Conservation (phyloP, 2,888 invertebrate genomes). For the Leucania comma region DNA sequence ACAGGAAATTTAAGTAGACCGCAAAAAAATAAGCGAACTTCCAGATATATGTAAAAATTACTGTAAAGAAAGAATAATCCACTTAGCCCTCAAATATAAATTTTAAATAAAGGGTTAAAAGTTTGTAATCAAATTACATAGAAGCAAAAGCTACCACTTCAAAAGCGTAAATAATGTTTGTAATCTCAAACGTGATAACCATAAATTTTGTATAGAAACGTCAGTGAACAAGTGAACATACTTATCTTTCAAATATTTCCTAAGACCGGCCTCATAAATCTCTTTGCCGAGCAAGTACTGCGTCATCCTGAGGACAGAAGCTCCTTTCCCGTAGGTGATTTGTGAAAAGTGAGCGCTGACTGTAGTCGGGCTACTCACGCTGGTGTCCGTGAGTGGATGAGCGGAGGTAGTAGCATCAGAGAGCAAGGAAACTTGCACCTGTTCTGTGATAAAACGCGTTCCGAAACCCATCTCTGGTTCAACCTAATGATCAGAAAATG, state of each 20-base stretch:
- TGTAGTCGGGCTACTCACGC: conserved; percentile 90
- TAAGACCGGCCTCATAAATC: conserved; percentile 89
- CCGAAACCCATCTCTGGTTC: conserved; percentile 78
- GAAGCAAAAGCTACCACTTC: background rate
- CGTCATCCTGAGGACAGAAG: conserved; percentile 92
- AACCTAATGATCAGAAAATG: conserved; percentile 70
- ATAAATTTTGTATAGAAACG: background rate
- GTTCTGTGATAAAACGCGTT: conserved; percentile 92
- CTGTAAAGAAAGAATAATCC: no score
- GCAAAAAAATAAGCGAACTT: no score
- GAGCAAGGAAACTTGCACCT: conserved; percentile 91
- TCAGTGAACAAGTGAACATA: background rate
- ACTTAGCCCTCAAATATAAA: no score
- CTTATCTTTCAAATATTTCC: conserved; percentile 83
- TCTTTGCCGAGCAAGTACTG: conserved; percentile 90
- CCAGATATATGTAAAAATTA: no score
- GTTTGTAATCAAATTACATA: background rate
- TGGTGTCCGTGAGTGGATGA: conserved; percentile 90
- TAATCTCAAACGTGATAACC: background rate
- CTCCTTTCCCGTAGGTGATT: conserved; percentile 93
- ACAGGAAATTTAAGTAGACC: no score
- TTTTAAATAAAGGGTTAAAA: background rate
- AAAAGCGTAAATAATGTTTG: background rate
- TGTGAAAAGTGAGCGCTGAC: conserved; percentile 92
- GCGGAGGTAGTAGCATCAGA: conserved; percentile 90